A percentile compares a stretch with the other conserved stretches of the same genome.
Evolutionary conservation across 2,797 vertebrate species (phyloP).

Genomic region (Tokudaia tokunoshimensis): DNA sequence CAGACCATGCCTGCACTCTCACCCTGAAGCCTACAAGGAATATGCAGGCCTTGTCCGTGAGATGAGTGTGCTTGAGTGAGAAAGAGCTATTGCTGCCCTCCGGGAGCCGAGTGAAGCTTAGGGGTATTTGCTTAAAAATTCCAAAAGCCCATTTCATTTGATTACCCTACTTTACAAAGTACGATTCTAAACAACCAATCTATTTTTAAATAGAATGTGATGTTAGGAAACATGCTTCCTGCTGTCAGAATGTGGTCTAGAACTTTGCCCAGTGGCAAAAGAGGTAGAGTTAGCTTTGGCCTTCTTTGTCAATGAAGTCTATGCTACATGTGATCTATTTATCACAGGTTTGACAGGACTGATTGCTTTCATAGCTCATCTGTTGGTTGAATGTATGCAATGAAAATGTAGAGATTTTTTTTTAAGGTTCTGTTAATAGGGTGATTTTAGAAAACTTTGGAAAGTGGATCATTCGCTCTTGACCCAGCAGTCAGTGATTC

Average conservation of each 20-base stretch:
- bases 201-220: background rate
- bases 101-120: no score
- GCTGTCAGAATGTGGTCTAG: background rate
- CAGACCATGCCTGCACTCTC: background rate
- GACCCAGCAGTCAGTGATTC: background rate
- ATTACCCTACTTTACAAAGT: background rate
- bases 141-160: background rate
- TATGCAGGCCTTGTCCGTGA: no score
- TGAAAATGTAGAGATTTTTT: background rate
- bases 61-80: no score
- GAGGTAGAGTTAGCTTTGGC: background rate
- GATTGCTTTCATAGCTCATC: no score
- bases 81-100: no score
- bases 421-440: background rate
- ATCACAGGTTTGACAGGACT: background rate
- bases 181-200: background rate
- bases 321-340: no score
- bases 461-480: background rate
- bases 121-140: background rate
- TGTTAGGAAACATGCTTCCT: background rate
- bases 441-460: background rate
- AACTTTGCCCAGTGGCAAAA: background rate
- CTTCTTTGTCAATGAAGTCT: background rate
- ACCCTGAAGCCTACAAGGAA: background rate
- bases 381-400: background rate